Evolutionary conservation across 2,888 invertebrate species (phyloP).

Genomic region (Argyresthia goedartella): DNA sequence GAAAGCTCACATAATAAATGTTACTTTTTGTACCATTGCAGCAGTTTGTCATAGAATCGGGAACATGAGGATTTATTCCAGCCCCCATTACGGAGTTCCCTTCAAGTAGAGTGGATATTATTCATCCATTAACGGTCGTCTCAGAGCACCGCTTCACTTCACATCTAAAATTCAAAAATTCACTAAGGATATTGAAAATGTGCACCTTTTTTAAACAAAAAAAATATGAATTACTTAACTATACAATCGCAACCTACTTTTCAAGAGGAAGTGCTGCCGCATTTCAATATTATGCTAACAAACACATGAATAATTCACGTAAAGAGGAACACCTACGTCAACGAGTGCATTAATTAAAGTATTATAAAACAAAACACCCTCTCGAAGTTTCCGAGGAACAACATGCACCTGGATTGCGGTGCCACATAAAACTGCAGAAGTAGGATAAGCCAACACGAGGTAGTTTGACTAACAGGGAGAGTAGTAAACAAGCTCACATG

Average conservation of each 20-base stretch:
- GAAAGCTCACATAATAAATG: not conserved
- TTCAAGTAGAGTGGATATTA: conserved; percentile 24
- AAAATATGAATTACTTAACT: too few species aligned
- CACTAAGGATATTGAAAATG: conserved; percentile 44
- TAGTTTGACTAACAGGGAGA: conserved; percentile 22
- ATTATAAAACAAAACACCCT: not conserved
- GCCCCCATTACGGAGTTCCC: conserved; percentile 29
- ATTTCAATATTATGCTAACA: not conserved
- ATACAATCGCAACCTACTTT: too few species aligned
- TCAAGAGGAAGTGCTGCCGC: too few species aligned
- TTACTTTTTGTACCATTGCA: conserved; percentile 1
- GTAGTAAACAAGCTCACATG: conserved; percentile 11
- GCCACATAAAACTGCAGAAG: conserved; percentile 19
- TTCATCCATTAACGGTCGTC: conserved; percentile 42
- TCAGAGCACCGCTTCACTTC: conserved; percentile 18
- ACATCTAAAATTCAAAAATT: conserved; percentile 40
- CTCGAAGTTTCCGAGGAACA: conserved; percentile 9
- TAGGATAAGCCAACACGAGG: conserved; percentile 29
- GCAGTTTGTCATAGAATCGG: conserved; percentile 2
- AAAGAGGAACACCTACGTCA: conserved; percentile 4
- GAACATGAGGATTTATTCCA: conserved; percentile 20
- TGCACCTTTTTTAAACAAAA: conserved; percentile 14
- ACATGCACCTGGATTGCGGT: not conserved
- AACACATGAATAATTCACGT: not conserved
- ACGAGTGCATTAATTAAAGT: not conserved